phyloP scores from a whole-genome alignment of 2,888 invertebrate species.

The Phengaris arion region DNA sequence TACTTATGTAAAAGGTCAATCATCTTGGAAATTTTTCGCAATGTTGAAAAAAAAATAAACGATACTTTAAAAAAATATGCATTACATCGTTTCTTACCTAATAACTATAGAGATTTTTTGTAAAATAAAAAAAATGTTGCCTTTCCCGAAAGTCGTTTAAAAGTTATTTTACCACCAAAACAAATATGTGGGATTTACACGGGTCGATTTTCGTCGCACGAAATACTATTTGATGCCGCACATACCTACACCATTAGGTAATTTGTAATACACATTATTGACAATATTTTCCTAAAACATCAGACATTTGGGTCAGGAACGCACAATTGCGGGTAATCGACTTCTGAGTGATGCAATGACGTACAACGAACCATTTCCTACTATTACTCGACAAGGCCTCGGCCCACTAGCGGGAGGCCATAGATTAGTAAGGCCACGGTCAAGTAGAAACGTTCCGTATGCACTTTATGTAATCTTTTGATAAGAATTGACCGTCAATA shows the following conservation, averaged over 20 bases:
- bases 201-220: too few species aligned
- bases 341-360: background rate
- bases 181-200: too few species aligned
- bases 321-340: slow-evolving; percentile 5
- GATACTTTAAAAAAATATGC: background rate
- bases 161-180: too few species aligned
- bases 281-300: background rate
- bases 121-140: too few species aligned
- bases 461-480: slow-evolving; percentile 21
- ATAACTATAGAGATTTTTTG: too few species aligned
- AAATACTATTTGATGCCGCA: too few species aligned
- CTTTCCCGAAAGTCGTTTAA: too few species aligned
- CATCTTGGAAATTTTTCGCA: background rate
- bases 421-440: slow-evolving; percentile 34
- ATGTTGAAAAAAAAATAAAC: background rate
- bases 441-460: slow-evolving; percentile 24
- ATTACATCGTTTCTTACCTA: too few species aligned
- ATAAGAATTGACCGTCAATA: slow-evolving; percentile 14
- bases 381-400: slow-evolving; percentile 37
- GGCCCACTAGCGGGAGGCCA: slow-evolving; percentile 35
- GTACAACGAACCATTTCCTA: slow-evolving; percentile 33
- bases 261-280: too few species aligned
- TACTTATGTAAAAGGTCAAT: background rate
- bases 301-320: slow-evolving; percentile 1
- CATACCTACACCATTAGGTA: too few species aligned